A percentile compares a stretch with the other conserved stretches of the same genome.
Evolutionary conservation across 2,113 vertebrate genomes (phyloP).

Genomic region (Triplophysa siluroides): DNA sequence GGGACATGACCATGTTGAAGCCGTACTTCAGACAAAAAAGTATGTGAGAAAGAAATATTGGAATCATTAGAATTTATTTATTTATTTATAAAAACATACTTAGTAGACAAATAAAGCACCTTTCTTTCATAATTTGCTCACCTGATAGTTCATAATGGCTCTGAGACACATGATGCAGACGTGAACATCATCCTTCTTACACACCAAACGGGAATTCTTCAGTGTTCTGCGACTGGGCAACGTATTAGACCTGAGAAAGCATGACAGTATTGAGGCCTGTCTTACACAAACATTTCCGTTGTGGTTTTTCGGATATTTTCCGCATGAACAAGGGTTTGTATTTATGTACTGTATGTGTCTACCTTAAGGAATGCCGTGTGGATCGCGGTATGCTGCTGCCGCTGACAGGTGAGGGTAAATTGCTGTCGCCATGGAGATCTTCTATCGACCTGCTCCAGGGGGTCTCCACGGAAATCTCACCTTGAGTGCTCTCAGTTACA

Average conservation of each 20-base stretch:
- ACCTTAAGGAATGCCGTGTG: constrained; percentile 83
- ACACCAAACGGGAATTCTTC: constrained; percentile 93
- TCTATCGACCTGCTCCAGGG: constrained; percentile 97
- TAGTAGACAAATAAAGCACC: too few relatives aligned
- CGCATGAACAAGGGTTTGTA: background rate
- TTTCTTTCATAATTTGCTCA: constrained; percentile 53
- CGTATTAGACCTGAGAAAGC: constrained; percentile 83
- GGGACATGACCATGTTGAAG: constrained; percentile 99
- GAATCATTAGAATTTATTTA: background rate
- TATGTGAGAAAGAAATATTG: background rate
- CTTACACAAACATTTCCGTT: background rate
- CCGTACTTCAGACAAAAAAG: constrained; percentile 80
- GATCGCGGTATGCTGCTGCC: constrained; percentile 81
- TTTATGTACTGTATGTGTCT: background rate
- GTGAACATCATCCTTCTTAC: constrained; percentile 96
- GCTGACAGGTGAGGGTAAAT: constrained; percentile 85
- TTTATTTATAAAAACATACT: background rate
- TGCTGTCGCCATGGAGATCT: constrained; percentile 91
- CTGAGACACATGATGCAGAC: constrained; percentile 97
- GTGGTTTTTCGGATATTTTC: background rate
- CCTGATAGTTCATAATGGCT: constrained; percentile 99
- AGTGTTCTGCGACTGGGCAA: constrained; percentile 90
- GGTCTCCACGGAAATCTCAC: constrained; percentile 86
- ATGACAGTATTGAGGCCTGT: background rate
- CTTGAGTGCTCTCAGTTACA: constrained; percentile 81